Evolutionary conservation across 2,888 invertebrate genomes (phyloP), one percentile per base, ranked within the genome.

Genomic region (Ctena decussata): DNA sequence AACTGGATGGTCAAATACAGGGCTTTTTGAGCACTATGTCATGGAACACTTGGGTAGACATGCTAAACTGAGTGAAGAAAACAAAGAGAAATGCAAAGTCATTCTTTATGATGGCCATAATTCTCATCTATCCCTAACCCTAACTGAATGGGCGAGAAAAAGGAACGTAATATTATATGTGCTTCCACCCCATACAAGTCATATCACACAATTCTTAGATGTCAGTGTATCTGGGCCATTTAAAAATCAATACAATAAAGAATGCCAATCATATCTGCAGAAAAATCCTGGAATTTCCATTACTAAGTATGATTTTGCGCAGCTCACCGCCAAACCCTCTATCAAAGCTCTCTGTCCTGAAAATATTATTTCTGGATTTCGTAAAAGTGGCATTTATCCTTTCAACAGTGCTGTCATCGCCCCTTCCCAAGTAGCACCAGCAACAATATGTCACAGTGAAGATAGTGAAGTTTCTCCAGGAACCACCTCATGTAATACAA

Each of bases 41-140:
- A 78, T 77, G 18, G 49, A 82, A 60, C 83, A 81, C 70, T 82
- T 88, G 71, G 73, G 76, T 0, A 85, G 83, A 18, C 75, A 87
- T 85, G 84, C 57, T 6, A 46, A 46, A 1, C 24, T 85, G 12
- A 44, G 32, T 24, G 78, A 65, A 8, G 41, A 75, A 0, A 80
- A 72, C 57, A 27, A 73, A n/a, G 44, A 27, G 6, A 24, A 70
- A 1, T 41, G 32, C 21, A 72, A 78, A 3, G 49, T 82, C 6
- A 78, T 82, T 24, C 24, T 88, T 3, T 83, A 88, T 77, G 78
- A 87, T 76, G 85, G 84, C 3, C 87, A 85, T 27, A 84, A 77
- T 32, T 84, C 74, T 0, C 84, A 84, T 69, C n/a, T 82, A 21
- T 30, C 46, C 0, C 60, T 87, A 6, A 87, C 80, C 2, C 70